Evolutionary conservation across 2,797 vertebrate genomes (phyloP).

Genomic region (Sebastes itinus): DNA sequence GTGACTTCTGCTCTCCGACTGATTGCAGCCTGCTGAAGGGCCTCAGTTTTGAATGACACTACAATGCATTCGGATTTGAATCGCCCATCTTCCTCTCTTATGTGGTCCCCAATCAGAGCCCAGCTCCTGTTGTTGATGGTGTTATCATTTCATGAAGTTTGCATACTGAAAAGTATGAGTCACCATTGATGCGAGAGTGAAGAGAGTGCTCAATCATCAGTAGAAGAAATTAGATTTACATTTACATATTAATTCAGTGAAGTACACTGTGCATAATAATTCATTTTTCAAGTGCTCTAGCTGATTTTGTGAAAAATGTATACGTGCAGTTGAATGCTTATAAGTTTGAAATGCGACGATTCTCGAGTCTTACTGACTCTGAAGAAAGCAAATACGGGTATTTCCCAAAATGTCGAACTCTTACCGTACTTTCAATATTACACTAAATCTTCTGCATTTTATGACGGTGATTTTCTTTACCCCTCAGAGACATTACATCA

Average conservation of each 20-base stretch:
- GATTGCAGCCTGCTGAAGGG: conserved; percentile 30
- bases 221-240: background rate
- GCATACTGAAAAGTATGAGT: background rate
- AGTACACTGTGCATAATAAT: background rate
- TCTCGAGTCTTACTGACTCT: background rate
- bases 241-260: background rate
- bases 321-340: background rate
- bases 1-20: background rate
- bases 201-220: background rate
- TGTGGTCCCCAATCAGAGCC: background rate
- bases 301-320: background rate
- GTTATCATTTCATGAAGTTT: conserved; percentile 2
- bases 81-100: background rate
- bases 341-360: background rate
- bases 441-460: background rate
- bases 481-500: background rate
- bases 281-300: background rate
- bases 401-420: background rate
- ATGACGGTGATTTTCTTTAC: background rate
- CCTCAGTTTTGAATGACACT: conserved; percentile 9
- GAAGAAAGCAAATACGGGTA: background rate
- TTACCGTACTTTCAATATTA: background rate
- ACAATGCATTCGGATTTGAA: background rate
- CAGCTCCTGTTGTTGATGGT: background rate
- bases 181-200: background rate